Base-by-base conservation (phyloP, 2,113 vertebrate genomes). In the Triplophysa rosa region DNA sequence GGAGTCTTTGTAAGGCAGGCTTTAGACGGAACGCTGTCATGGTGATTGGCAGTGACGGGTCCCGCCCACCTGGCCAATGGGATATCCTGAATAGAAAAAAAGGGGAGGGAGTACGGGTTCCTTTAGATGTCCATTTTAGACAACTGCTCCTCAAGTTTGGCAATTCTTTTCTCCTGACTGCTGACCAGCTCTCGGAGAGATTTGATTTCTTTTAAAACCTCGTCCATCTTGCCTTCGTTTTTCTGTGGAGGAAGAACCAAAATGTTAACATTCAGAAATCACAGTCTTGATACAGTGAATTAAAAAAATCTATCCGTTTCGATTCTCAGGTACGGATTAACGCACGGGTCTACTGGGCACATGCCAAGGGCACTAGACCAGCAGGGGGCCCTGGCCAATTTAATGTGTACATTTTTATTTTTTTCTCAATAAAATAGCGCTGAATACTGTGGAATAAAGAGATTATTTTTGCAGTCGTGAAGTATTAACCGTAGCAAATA, bases 141-240 rank as follows among this genome's bases (percentile, higher is more conserved):
- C 93, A 98, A 90, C 92, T 98, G 95, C 90, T 98, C 94, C 91
- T 99, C 97, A 88, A 99, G 92, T 93, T 95, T 94, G 93, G 95
- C 89, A 90, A 99, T 97, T 86, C 97, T 93, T 89, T 96, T 95
- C 7, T 96, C 96, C 89, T 99, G 97, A 92, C 87, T 94, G 94
- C 92, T 93, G 91, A 98, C 94, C 77, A 94, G 95, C 89, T 98
- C 96, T 91, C 95, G 95, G 87, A 99, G 97, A 70, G 93, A 95
- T 88, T 94, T 95, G 86, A 99, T 92, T 93, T 99, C 98, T 90
- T 95, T 95, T 90, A 98, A 90, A 85, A 98, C 94, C 91, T 98
- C 96, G 14, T 98, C 96, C 94, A 98, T 86, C 91, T 97, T 98
- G 89, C 92, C 93, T 88, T 96, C 97, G 3, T 92, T 95, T 91